phyloP scores from a whole-genome alignment of 37 sponge, comb jelly and placozoan genomes.

The Beroe forskalii region DNA sequence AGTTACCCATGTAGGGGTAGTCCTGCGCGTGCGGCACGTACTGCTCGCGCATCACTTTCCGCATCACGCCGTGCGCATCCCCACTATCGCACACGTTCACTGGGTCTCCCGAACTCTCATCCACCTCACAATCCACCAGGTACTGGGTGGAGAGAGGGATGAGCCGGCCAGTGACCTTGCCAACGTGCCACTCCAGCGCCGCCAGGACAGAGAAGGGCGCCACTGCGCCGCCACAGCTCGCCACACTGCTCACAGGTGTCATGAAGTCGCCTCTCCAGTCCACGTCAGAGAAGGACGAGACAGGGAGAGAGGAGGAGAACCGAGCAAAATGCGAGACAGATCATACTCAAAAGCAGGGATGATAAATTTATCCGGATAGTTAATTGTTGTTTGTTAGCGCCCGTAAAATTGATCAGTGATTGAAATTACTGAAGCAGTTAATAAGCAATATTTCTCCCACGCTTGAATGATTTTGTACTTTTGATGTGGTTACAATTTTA shows the following conservation, averaged over 20 bases:
- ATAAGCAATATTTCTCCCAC: too few relatives aligned
- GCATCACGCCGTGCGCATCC: background rate
- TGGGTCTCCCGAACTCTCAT: background rate
- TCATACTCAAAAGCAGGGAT: too few relatives aligned
- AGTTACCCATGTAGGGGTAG: background rate
- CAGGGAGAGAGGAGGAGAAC: background rate
- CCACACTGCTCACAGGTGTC: background rate
- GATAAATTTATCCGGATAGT: too few relatives aligned
- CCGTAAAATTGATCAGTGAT: too few relatives aligned
- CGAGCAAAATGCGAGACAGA: background rate
- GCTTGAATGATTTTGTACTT: too few relatives aligned
- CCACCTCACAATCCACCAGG: background rate
- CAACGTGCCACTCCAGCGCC: background rate
- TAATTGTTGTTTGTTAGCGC: too few relatives aligned
- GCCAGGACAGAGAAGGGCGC: background rate
- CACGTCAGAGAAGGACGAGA: background rate
- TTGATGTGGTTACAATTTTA: too few relatives aligned
- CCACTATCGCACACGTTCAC: background rate
- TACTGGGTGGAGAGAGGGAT: conserved; percentile 9
- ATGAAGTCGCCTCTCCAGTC: background rate
- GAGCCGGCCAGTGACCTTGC: background rate
- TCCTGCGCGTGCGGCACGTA: background rate
- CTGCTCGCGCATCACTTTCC: background rate
- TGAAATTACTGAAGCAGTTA: too few relatives aligned
- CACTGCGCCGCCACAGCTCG: background rate